A percentile compares a stretch with the other conserved stretches of the same genome.
Evolutionary conservation across 2,797 vertebrate species (phyloP).

Genomic region (Aplochiton taeniatus): DNA sequence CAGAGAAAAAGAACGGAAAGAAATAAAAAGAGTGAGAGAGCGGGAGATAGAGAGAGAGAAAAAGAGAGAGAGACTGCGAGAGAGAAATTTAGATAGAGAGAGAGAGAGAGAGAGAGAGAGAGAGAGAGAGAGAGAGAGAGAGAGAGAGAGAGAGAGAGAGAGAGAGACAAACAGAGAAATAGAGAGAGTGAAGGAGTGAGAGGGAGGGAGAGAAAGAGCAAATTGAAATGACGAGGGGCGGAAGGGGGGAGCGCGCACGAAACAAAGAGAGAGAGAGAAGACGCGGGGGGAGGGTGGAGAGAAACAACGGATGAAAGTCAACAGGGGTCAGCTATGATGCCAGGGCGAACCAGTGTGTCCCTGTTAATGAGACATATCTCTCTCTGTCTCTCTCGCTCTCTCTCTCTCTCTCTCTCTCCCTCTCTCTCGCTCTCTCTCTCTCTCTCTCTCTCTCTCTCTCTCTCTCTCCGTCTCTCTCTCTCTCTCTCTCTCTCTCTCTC

Average conservation of each 20-base stretch:
- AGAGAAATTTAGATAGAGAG: slow-evolving; percentile 32
- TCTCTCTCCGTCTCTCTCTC: slow-evolving; percentile 60
- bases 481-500: slow-evolving; percentile 35
- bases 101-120: slow-evolving; percentile 37
- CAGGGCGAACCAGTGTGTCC: no score
- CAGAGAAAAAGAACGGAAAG: background rate
- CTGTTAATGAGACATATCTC: slow-evolving; percentile 10
- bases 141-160: background rate
- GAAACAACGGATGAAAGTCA: no score
- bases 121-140: slow-evolving; percentile 11
- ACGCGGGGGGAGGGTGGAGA: slow-evolving; percentile 54
- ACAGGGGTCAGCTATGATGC: no score
- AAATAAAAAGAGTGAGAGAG: slow-evolving; percentile 48
- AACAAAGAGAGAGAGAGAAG: slow-evolving; percentile 35
- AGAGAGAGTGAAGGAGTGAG: slow-evolving; percentile 48
- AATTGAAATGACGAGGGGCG: no score
- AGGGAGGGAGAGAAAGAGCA: background rate
- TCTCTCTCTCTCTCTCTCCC: slow-evolving; percentile 62
- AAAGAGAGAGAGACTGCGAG: slow-evolving; percentile 39
- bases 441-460: slow-evolving; percentile 50
- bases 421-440: slow-evolving; percentile 70
- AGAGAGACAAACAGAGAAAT: background rate
- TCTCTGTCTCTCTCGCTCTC: slow-evolving; percentile 55
- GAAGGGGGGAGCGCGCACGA: no score
- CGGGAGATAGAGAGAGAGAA: background rate